A percentile compares a stretch with the other conserved stretches of the same genome.
phyloP scores from a whole-genome alignment of 2,888 invertebrate species.

The Anthophora plumipes region DNA sequence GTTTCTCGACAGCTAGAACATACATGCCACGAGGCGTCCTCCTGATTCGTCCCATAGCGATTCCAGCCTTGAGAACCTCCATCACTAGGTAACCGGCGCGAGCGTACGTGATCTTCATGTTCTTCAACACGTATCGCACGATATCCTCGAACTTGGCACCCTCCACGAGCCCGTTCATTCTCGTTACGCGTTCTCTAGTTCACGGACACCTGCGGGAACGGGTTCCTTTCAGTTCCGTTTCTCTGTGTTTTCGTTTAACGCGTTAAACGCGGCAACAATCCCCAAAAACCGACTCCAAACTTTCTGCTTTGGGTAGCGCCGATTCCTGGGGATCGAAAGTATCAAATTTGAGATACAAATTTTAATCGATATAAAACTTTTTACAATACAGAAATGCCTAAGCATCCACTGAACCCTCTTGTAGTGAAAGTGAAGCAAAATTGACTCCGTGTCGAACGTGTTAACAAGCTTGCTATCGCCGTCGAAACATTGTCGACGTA shows the following conservation, averaged over 20 bases:
- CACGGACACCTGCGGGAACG: conserved; percentile 13
- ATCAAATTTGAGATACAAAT: no score
- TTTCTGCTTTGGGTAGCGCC: no score
- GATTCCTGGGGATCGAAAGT: no score
- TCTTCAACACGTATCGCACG: conserved; percentile 78
- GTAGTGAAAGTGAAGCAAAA: no score
- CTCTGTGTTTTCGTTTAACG: neutral
- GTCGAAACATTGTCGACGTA: no score
- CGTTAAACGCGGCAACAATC: no score
- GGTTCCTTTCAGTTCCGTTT: conserved; percentile 11
- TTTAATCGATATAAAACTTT: no score
- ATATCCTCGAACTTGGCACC: conserved; percentile 78
- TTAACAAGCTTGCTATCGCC: no score
- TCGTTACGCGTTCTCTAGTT: conserved; percentile 3
- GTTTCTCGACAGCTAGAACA: conserved; percentile 63
- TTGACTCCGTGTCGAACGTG: no score
- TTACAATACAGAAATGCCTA: no score
- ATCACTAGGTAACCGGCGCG: conserved; percentile 74
- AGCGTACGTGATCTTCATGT: conserved; percentile 72
- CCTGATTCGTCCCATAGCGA: conserved; percentile 76
- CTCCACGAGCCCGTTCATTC: conserved; percentile 50
- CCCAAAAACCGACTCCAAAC: no score
- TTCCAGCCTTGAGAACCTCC: conserved; percentile 77
- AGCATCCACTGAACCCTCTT: no score
- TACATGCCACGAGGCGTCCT: conserved; percentile 74